These are phyloP conservation scores for Merops nubicus DNA, from an alignment of 2,113 vertebrate species.

Conservation along the genomic window DNA sequence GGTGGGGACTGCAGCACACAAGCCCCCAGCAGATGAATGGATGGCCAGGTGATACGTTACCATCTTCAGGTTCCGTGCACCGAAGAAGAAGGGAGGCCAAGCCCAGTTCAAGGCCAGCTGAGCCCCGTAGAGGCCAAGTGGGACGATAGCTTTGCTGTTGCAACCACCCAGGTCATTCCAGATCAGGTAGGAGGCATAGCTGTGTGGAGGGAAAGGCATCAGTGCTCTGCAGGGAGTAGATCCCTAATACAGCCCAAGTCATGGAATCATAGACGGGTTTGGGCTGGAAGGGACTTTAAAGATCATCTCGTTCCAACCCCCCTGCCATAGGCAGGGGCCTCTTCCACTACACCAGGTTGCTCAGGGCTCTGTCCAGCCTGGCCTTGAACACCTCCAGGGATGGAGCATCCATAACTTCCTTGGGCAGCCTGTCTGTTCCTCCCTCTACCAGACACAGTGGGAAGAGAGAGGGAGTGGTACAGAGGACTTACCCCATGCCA, in stretches of 20 bases:
- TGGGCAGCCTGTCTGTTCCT: no score
- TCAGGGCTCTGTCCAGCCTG: no score
- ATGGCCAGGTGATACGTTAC: constrained; percentile 55
- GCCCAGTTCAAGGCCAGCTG: constrained; percentile 89
- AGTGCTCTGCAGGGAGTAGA: neutral
- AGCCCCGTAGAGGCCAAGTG: constrained; percentile 86
- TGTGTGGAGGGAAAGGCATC: constrained; percentile 4
- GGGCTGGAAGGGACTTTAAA: no score
- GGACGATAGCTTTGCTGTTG: constrained; percentile 77
- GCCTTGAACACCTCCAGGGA: no score
- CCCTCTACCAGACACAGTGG: neutral
- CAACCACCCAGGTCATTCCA: constrained; percentile 90
- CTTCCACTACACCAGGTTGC: no score
- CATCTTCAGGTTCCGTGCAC: constrained; percentile 80
- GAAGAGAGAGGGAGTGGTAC: accelerated
- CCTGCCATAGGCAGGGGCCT: no score
- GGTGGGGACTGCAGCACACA: neutral
- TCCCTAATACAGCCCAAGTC: accelerated
- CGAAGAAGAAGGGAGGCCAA: constrained; percentile 86
- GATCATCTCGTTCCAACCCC: no score
- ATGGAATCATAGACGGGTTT: no score
- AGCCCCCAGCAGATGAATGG: neutral
- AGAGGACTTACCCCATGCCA: constrained; percentile 82
- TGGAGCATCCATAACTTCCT: no score
- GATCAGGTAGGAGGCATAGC: constrained; percentile 90